Percentiles rank a stretch among this genome's conserved stretches.
Evolutionary conservation across 2,797 vertebrate species (phyloP).

Genomic region (Pitangus sulphuratus): DNA sequence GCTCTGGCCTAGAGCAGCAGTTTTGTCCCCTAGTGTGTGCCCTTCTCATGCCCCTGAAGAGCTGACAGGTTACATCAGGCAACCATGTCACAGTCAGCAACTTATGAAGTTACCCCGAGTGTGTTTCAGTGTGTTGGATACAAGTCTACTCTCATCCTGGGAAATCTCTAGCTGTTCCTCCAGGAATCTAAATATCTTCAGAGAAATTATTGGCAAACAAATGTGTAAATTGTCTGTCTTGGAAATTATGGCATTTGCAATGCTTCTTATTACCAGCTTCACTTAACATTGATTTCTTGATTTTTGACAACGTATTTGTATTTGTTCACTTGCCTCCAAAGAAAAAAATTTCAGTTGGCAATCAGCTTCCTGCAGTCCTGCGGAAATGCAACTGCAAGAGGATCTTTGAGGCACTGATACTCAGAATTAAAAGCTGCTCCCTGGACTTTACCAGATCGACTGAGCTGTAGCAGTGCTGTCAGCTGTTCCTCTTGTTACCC

Average conservation of each 20-base stretch:
- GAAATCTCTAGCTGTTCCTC: background rate
- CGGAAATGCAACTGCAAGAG: background rate
- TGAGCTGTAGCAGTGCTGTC: background rate
- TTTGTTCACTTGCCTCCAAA: background rate
- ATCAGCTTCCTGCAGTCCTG: background rate
- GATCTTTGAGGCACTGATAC: background rate
- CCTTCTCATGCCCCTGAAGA: background rate
- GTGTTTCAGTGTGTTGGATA: background rate
- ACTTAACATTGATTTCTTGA: background rate
- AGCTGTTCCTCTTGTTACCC: background rate
- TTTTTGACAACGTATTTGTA: background rate
- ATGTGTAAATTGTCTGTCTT: background rate
- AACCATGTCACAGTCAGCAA: background rate
- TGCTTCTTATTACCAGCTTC: background rate
- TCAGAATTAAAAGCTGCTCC: background rate
- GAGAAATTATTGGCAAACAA: background rate
- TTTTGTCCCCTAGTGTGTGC: fast-evolving
- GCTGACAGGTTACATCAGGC: background rate
- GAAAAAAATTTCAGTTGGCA: background rate
- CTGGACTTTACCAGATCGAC: background rate
- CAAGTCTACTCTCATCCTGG: background rate
- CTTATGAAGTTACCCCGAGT: background rate
- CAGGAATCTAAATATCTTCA: background rate
- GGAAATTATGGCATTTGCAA: background rate
- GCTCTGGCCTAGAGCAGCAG: background rate